phyloP scores from a whole-genome alignment of 1,140 invertebrate genomes.

The Paraescarpia echinospica region DNA sequence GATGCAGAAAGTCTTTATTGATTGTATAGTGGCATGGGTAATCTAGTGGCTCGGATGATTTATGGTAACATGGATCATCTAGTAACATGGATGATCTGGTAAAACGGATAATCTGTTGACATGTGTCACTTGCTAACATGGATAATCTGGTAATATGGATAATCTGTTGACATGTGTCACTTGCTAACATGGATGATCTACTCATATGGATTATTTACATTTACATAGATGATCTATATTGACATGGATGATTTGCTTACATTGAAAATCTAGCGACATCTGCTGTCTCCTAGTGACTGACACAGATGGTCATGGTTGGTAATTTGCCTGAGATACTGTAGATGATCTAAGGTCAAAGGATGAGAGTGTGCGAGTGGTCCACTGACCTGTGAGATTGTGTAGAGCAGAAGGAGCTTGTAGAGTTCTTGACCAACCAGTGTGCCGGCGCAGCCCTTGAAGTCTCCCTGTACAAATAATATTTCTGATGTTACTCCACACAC shows the following conservation, averaged over 20 bases:
- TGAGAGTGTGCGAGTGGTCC: background rate
- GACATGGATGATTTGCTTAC: too few species aligned
- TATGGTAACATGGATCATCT: background rate
- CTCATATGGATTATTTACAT: too few species aligned
- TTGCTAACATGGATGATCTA: too few species aligned
- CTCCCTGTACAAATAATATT: background rate
- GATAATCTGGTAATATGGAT: too few species aligned
- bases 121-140: too few species aligned
- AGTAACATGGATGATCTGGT: background rate
- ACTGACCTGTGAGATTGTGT: background rate
- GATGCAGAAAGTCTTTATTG: background rate
- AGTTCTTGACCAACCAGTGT: background rate
- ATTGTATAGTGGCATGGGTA: background rate
- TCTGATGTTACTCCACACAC: background rate
- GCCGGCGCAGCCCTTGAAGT: background rate
- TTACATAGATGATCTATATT: too few species aligned
- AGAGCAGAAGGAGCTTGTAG: background rate
- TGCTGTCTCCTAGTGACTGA: background rate
- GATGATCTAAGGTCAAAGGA: too few species aligned
- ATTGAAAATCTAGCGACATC: too few species aligned
- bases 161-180: too few species aligned
- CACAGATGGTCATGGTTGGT: background rate
- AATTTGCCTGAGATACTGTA: background rate
- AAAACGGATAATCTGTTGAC: background rate
- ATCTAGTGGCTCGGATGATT: background rate